Evolutionary conservation across 2,888 invertebrate genomes (phyloP), one percentile per base, ranked within the genome.

Genomic region (Clitarchus hookeri): DNA sequence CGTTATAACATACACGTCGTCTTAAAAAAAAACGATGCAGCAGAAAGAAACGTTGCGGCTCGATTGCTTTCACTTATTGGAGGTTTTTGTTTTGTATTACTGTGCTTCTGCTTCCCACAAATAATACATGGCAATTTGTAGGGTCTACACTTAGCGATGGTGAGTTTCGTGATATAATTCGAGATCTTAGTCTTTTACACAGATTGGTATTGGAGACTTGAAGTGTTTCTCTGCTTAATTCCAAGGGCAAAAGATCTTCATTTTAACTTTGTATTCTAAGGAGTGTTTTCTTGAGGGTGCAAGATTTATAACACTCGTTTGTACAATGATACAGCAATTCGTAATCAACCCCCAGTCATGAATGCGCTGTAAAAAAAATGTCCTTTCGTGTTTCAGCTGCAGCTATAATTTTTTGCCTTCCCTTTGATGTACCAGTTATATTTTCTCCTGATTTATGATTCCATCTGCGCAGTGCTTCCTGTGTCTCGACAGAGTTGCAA

Each of bases 331-430:
- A n/a, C n/a, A 78, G 8, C 11, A 78, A 78, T 8, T 78, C 78
- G 26, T 78, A 19, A 8, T 78, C 78, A 78, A 11, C 9, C 26
- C 78, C 13, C 11, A 78, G 2, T 6, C 25, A 78, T 11, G n/a
- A 26, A 78, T 78, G 19, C 4, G n/a, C 19, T 78, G 11, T 25
- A 78, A 78, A 78, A 78, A 11, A 78, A 25, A n/a, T 6, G 26
- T 78, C n/a, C 26, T 78, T n/a, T 78, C 9, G n/a, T 78, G 26
- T 78, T 78, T 78, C 19, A 78, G 78, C 78, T 78, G 78, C 26
- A 78, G 78, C 26, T 25, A 1, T 16, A 26, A n/a, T n/a, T n/a
- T n/a, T n/a, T n/a, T n/a, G n/a, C n/a, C n/a, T n/a, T n/a, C n/a
- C n/a, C n/a, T n/a, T n/a, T n/a, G n/a, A n/a, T n/a, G n/a, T n/a